Base-by-base conservation (phyloP, 2,888 invertebrate genomes). In the Cosmopolites sordidus region DNA sequence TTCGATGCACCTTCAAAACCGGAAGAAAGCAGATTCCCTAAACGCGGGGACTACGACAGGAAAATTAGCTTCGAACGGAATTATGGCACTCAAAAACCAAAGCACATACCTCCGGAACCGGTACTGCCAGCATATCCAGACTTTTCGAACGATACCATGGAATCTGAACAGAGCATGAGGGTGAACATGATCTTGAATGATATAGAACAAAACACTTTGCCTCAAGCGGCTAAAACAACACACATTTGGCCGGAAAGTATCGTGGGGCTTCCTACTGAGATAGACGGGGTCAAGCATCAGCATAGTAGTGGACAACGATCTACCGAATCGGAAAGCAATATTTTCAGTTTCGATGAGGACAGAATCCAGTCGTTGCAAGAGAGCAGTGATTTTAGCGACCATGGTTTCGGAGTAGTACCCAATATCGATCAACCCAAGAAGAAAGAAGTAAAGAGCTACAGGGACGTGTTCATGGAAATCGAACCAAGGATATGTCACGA, bases 291-390 rank as follows among this genome's bases (percentile, higher is more conserved):
- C 60, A 52, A 48, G 17, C 51, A 51, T n/a, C 17, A n/a, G 1
- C 61, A 60, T 29, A 61, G 54, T 45, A 60, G 57, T 18, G 76
- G 73, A 33, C 82, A 81, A 66, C 72, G 83, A 16, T 81, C 85
- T 3, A 80, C 84, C 12, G 85, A 86, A 40, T 86, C 86, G n/a
- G 79, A 81, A 57, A 80, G 86, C 60, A 83, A 83, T 43, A 83
- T 87, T 4, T 87, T 87, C 64, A 86, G 86, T 70, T 87, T 87
- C 62, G 87, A 87, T 66, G 85, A 86, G 67, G 86, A 86, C 60
- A 82, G 83, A 65, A 87, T 87, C 54, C 86, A 86, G 66, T 85
- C 84, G 1, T 70, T 86, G 41, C 84, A 84, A 44, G 82, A 83
- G 57, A 76, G 72, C 59, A 60, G 66, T 22, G 70, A 69, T 48